Conservation (phyloP, 2,797 vertebrate genomes). For the Cyprinodon diabolis region DNA sequence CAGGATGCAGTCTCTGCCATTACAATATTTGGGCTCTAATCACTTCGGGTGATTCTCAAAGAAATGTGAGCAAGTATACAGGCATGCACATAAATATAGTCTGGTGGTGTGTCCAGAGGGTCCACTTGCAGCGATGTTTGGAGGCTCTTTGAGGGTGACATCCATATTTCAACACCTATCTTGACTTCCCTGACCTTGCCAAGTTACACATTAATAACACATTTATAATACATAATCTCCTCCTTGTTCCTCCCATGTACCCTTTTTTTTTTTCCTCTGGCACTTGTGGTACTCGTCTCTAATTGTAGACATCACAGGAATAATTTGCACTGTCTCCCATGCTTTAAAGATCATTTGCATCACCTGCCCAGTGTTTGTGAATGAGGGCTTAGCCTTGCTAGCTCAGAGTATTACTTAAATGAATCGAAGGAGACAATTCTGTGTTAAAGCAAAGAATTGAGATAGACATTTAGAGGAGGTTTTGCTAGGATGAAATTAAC, state of each 20-base stretch:
- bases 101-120: conserved; percentile 67
- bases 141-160: conserved; percentile 72
- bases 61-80: conserved; percentile 37
- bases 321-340: conserved; percentile 76
- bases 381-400: conserved; percentile 57
- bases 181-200: conserved; percentile 80
- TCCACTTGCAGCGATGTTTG: conserved; percentile 76
- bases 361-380: conserved; percentile 58
- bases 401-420: conserved; percentile 68
- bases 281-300: conserved; percentile 66
- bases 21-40: conserved; percentile 3
- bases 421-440: conserved; percentile 81
- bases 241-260: conserved; percentile 76
- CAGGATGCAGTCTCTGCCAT: conserved; percentile 10
- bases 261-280: conserved; percentile 53
- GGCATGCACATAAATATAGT: conserved; percentile 68
- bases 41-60: conserved; percentile 37
- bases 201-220: conserved; percentile 81
- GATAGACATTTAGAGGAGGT: conserved; percentile 77
- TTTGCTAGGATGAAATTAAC: conserved; percentile 84
- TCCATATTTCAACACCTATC: conserved; percentile 79
- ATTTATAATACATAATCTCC: conserved; percentile 82
- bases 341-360: conserved; percentile 80
- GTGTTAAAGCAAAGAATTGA: conserved; percentile 80
- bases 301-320: conserved; percentile 80